These are phyloP conservation scores for Apostichopus japonicus DNA, from an alignment of 35 echinoderm and acorn worm genomes.

Conservation along the genomic window DNA sequence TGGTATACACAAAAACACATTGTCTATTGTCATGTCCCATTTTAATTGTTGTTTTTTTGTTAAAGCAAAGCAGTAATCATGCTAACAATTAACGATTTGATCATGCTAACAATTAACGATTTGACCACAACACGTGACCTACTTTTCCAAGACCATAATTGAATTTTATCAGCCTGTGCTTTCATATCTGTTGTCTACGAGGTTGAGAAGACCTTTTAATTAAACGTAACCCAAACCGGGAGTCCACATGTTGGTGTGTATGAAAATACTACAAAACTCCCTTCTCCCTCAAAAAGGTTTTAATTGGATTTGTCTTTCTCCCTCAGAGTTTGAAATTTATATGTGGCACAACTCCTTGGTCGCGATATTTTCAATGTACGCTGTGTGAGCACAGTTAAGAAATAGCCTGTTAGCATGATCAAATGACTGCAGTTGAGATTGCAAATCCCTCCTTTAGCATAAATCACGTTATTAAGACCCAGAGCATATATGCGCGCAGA, in stretches of 20 bases:
- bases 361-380: neutral
- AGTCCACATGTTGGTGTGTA: neutral
- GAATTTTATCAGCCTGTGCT: neutral
- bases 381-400: neutral
- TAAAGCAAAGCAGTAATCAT: too few species aligned
- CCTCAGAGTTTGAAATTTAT: neutral
- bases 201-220: neutral
- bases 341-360: neutral
- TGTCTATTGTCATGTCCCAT: too few species aligned
- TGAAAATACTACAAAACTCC: neutral
- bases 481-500: neutral
- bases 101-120: too few species aligned
- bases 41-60: too few species aligned
- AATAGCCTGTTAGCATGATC: neutral
- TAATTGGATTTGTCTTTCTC: slow-evolving; percentile 6
- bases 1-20: too few species aligned
- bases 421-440: neutral
- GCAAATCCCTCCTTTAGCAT: neutral
- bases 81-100: too few species aligned
- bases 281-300: neutral
- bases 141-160: neutral
- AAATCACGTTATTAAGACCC: slow-evolving; percentile 10
- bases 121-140: neutral
- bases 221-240: neutral
- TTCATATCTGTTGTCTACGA: neutral